A percentile compares a stretch with the other conserved stretches of the same genome.
These are phyloP conservation scores for Pempheris klunzingeri DNA, from an alignment of 2,797 vertebrate genomes.

Conservation along the genomic window DNA sequence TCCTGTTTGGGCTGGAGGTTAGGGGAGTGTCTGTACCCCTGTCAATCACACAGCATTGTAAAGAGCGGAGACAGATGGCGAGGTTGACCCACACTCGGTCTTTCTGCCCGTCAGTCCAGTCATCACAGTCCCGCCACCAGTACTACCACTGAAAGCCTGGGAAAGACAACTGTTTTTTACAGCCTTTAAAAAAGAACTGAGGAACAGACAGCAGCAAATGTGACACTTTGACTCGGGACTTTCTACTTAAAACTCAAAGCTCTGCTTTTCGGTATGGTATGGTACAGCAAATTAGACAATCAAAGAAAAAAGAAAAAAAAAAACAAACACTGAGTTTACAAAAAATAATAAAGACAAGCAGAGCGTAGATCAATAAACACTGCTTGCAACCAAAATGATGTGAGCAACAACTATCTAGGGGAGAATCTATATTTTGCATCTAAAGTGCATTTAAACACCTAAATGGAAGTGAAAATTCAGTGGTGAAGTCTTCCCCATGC, in stretches of 20 bases:
- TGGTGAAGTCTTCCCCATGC: neutral
- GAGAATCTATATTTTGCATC: neutral
- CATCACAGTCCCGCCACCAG: conserved; percentile 50
- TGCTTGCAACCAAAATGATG: neutral
- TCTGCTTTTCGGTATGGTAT: neutral
- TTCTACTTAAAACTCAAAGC: conserved; percentile 24
- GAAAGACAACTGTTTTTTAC: conserved; percentile 72
- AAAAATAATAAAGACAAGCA: neutral
- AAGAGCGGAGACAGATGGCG: conserved; percentile 74
- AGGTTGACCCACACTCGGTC: conserved; percentile 65
- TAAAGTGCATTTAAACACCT: neutral
- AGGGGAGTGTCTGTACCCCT: conserved; percentile 47
- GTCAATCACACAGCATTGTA: conserved; percentile 70
- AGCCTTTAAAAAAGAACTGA: conserved; percentile 53
- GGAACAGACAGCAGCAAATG: conserved; percentile 64
- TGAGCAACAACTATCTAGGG: neutral
- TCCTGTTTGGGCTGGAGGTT: conserved; percentile 56
- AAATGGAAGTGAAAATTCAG: neutral
- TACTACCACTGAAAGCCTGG: conserved; percentile 41
- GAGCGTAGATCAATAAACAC: neutral
- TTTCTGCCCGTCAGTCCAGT: conserved; percentile 61
- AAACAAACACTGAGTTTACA: neutral
- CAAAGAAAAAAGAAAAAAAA: neutral
- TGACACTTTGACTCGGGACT: conserved; percentile 25
- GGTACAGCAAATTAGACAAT: neutral